phyloP scores from a whole-genome alignment of 2,888 invertebrate species.

The Epinotia nisella region DNA sequence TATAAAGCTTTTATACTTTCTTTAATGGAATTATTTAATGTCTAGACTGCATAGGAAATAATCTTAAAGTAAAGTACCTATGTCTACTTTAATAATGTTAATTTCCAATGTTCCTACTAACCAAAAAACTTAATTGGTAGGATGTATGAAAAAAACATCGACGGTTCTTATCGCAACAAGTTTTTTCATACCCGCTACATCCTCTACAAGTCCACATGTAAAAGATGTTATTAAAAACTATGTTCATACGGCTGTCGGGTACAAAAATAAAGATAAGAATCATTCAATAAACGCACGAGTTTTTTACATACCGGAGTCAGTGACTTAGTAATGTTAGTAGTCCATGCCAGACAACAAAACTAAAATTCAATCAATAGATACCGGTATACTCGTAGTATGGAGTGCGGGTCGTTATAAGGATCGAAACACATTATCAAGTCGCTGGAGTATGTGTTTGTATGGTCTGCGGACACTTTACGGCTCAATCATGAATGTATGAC shows the following conservation, averaged over 20 bases:
- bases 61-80: too few relatives aligned
- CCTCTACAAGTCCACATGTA: neutral
- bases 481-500: too few relatives aligned
- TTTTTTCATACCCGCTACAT: neutral
- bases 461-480: neutral
- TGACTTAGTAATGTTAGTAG: conserved; percentile 31
- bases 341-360: conserved; percentile 45
- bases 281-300: conserved; percentile 10
- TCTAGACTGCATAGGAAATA: too few relatives aligned
- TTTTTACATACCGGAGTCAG: conserved; percentile 18
- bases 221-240: conserved; percentile 1
- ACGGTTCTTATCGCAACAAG: neutral
- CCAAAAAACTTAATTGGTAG: neutral
- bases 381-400: conserved; percentile 25
- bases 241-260: neutral
- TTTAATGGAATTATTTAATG: too few relatives aligned
- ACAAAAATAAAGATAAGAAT: conserved; percentile 1
- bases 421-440: conserved; percentile 21
- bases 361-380: conserved; percentile 48
- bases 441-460: neutral
- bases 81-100: too few relatives aligned
- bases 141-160: neutral
- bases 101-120: neutral
- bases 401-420: conserved; percentile 2
- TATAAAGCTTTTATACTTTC: too few relatives aligned